These are phyloP conservation scores for Dryococelus australis DNA, from an alignment of 2,888 invertebrate genomes.

Conservation along the genomic window DNA sequence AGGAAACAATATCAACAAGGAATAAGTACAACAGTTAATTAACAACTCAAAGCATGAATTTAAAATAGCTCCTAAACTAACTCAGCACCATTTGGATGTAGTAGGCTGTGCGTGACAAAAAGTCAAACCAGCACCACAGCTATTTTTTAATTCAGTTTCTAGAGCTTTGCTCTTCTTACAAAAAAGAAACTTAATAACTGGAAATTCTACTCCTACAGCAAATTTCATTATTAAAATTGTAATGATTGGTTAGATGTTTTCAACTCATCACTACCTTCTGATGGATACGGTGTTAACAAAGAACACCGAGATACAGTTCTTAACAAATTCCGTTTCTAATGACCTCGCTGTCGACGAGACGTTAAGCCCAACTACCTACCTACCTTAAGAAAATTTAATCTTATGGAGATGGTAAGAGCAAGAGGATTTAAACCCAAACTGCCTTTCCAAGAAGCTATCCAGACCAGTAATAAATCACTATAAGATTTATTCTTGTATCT, in stretches of 20 bases:
- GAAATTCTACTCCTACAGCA: background rate
- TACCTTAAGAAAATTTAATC: no score
- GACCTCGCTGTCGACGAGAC: no score
- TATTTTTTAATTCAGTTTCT: background rate
- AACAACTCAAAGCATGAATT: background rate
- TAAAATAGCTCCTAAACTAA: conserved; percentile 2
- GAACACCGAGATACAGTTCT: background rate
- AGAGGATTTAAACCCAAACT: no score
- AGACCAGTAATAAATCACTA: no score
- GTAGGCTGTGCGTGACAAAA: background rate
- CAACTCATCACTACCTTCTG: background rate
- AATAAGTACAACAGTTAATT: background rate
- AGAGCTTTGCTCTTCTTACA: background rate
- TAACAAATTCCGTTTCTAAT: no score
- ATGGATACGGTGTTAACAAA: background rate
- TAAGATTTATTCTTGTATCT: no score
- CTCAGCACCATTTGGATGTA: no score
- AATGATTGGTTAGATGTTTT: conserved; percentile 1
- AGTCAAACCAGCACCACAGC: background rate
- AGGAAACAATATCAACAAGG: background rate
- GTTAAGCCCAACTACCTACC: no score
- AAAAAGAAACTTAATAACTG: background rate
- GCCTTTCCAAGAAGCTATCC: no score
- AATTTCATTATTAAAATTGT: background rate
- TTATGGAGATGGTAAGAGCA: no score